Percentiles rank a stretch among this genome's conserved stretches.
phyloP scores from a whole-genome alignment of 1,140 invertebrate species.

The Teleogryllus occipitalis region DNA sequence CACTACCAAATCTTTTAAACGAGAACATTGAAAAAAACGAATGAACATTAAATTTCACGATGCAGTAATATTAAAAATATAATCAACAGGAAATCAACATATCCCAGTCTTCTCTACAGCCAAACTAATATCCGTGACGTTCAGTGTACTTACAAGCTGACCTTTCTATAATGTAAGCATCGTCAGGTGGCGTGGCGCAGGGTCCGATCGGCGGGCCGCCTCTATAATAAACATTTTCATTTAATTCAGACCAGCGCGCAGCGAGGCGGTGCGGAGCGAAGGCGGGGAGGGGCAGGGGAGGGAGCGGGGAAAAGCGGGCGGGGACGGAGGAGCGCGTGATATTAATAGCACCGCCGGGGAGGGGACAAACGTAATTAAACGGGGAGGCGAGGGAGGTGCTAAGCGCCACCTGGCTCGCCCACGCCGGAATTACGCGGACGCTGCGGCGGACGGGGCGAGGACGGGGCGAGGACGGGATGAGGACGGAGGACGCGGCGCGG shows the following conservation, averaged over 20 bases:
- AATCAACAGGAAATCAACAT: too few species aligned
- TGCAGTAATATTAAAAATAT: too few species aligned
- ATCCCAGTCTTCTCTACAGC: too few species aligned
- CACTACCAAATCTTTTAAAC: too few species aligned
- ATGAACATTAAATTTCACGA: too few species aligned
- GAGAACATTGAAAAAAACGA: too few species aligned
- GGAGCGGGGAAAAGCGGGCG: neutral
- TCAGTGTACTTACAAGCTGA: too few species aligned
- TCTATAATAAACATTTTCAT: neutral
- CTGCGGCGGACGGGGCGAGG: neutral
- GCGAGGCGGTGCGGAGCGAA: neutral
- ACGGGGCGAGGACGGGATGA: neutral
- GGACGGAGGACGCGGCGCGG: neutral
- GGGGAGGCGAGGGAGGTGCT: neutral
- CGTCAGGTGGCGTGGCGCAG: too few species aligned
- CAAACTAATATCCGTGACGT: too few species aligned
- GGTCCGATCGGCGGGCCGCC: neutral
- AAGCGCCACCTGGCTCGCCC: neutral
- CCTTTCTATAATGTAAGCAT: too few species aligned
- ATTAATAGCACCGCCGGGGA: neutral
- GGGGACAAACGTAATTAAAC: slow-evolving; percentile 4
- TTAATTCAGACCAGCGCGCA: neutral
- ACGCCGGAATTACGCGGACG: neutral
- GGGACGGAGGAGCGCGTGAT: neutral
- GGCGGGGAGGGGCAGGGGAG: neutral